A percentile compares a stretch with the other conserved stretches of the same genome.
These are phyloP conservation scores for Fratercula arctica DNA, from an alignment of 2,797 vertebrate genomes.

Conservation along the genomic window DNA sequence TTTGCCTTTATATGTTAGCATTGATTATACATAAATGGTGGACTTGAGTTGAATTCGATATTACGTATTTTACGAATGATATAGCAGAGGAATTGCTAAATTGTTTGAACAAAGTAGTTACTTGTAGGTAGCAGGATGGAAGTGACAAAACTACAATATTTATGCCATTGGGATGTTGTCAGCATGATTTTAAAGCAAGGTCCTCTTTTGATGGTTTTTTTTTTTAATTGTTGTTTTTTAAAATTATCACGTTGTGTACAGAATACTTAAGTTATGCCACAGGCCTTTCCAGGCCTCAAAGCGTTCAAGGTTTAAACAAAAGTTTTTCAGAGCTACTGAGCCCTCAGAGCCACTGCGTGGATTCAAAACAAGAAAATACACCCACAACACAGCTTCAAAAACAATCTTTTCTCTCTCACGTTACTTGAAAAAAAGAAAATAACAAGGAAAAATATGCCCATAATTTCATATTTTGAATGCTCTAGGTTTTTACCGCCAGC, in stretches of 20 bases:
- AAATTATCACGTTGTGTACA: neutral
- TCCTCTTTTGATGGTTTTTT: neutral
- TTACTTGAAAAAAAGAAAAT: neutral
- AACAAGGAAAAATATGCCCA: accelerated
- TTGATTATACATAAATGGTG: neutral
- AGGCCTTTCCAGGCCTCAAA: neutral
- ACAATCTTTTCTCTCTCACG: neutral
- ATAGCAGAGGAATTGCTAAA: neutral
- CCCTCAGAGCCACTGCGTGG: accelerated
- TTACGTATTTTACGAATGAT: neutral
- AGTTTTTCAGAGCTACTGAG: neutral
- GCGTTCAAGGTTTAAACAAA: neutral
- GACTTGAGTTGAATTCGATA: neutral
- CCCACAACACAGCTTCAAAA: neutral
- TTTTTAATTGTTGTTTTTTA: neutral
- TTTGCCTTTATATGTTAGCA: neutral
- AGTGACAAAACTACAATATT: neutral
- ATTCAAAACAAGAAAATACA: neutral
- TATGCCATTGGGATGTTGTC: neutral
- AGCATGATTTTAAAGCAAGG: neutral
- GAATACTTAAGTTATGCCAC: neutral
- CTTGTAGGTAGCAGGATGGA: neutral
- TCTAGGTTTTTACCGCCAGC: neutral
- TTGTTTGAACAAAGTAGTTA: neutral
- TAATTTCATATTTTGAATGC: neutral